Evolutionary conservation across 2,888 invertebrate genomes (phyloP).

Genomic region (Heterodera filipjevi): DNA sequence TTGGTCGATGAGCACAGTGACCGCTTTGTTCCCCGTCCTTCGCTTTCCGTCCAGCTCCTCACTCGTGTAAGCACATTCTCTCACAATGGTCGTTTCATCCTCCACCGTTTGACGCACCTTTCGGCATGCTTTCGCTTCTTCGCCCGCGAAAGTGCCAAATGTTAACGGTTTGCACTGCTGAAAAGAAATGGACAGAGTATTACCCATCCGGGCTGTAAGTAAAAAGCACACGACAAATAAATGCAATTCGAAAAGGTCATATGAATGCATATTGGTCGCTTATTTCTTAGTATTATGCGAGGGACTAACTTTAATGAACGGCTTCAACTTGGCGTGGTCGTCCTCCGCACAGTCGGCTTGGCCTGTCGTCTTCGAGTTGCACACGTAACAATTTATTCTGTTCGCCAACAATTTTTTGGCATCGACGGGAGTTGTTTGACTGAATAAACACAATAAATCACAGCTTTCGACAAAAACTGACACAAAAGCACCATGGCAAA

Average conservation of each 20-base stretch:
- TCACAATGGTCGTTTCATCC: conserved; percentile 46
- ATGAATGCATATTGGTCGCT: too few species aligned
- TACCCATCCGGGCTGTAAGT: too few species aligned
- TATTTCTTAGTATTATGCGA: too few species aligned
- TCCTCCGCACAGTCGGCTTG: conserved; percentile 48
- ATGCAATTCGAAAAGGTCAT: too few species aligned
- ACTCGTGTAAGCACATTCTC: conserved; percentile 63
- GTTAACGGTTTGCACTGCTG: conserved; percentile 47
- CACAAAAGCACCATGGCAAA: too few species aligned
- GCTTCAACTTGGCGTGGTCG: conserved; percentile 38
- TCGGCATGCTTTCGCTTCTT: conserved; percentile 55
- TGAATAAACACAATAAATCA: not conserved
- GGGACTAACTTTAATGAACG: conserved; percentile 20
- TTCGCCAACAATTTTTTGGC: conserved; percentile 4
- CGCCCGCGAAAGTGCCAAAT: conserved; percentile 49
- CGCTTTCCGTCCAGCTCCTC: conserved; percentile 48
- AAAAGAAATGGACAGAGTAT: conserved; percentile 22
- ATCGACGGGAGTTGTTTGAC: not conserved
- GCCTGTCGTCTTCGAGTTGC: conserved; percentile 47
- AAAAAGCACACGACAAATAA: not conserved
- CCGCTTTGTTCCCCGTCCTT: conserved; percentile 61
- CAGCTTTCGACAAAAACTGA: not conserved
- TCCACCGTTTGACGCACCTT: conserved; percentile 58
- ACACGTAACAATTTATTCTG: conserved; percentile 50
- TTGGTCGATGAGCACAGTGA: conserved; percentile 64